phyloP scores from a whole-genome alignment of 2,113 vertebrate species.

The Tyrannus savana region DNA sequence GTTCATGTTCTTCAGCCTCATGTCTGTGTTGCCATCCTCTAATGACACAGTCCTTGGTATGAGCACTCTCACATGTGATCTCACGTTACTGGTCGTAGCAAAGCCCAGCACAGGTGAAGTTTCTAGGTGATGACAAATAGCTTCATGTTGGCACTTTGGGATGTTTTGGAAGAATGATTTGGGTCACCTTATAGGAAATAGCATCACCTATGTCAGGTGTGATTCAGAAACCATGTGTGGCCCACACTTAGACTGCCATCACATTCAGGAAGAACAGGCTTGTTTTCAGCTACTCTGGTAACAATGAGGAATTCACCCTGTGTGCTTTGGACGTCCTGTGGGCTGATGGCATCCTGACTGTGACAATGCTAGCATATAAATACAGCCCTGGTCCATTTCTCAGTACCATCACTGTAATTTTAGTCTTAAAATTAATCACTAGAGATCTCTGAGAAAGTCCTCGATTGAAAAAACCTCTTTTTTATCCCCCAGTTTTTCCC shows the following conservation, averaged over 20 bases:
- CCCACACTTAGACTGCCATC: neutral
- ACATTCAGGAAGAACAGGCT: neutral
- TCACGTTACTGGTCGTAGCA: neutral
- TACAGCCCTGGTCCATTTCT: neutral
- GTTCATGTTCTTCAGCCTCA: neutral
- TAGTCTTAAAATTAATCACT: neutral
- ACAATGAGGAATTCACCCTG: neutral
- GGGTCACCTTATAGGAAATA: neutral
- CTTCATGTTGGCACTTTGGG: neutral
- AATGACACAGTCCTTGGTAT: neutral
- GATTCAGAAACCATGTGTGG: neutral
- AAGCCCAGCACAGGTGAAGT: neutral
- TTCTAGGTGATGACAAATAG: neutral
- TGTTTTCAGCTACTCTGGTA: neutral
- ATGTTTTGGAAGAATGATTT: neutral
- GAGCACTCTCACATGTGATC: neutral
- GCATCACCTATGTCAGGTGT: neutral
- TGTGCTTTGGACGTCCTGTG: neutral
- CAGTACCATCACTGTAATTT: neutral
- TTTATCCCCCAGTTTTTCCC: accelerated
- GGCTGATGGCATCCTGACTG: neutral
- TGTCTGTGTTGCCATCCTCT: neutral
- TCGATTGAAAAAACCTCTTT: neutral
- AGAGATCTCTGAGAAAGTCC: neutral
- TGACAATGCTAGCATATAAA: neutral